Percentiles rank a stretch among this genome's conserved stretches.
phyloP scores from a whole-genome alignment of 2,888 invertebrate genomes.

The Tipula helvola region DNA sequence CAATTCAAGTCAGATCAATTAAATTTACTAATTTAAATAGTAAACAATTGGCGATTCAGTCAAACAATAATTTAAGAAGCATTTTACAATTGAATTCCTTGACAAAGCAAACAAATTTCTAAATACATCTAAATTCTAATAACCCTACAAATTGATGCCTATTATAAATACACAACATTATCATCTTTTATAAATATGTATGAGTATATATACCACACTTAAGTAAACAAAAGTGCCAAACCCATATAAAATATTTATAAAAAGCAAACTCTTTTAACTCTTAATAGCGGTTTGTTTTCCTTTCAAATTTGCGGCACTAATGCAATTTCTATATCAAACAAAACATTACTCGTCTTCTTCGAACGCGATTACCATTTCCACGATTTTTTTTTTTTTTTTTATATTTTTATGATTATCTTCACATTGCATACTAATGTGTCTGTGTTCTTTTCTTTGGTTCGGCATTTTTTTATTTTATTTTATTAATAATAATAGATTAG shows the following conservation, averaged over 20 bases:
- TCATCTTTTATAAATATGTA: not conserved
- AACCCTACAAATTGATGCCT: not conserved
- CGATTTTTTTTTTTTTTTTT: not conserved
- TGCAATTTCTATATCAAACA: not conserved
- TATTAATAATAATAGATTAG: not conserved
- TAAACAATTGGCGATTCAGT: not conserved
- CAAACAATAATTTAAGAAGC: not conserved
- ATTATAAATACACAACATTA: not conserved
- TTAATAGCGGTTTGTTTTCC: not conserved
- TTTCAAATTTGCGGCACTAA: conserved; percentile 4
- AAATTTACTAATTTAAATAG: not conserved
- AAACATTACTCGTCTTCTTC: not conserved
- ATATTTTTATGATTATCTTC: not conserved
- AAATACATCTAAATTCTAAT: not conserved
- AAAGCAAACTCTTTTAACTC: not conserved
- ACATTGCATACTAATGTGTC: not conserved
- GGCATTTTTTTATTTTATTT: not conserved
- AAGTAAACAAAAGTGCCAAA: not conserved
- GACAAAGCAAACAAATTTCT: not conserved
- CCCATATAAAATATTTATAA: not conserved
- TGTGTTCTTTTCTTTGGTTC: not conserved
- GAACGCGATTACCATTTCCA: not conserved
- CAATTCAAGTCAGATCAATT: not conserved
- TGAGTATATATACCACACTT: not conserved
- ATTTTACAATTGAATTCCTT: not conserved